phyloP scores from a whole-genome alignment of 2,797 vertebrate species.

The Yasuhikotakia modesta region DNA sequence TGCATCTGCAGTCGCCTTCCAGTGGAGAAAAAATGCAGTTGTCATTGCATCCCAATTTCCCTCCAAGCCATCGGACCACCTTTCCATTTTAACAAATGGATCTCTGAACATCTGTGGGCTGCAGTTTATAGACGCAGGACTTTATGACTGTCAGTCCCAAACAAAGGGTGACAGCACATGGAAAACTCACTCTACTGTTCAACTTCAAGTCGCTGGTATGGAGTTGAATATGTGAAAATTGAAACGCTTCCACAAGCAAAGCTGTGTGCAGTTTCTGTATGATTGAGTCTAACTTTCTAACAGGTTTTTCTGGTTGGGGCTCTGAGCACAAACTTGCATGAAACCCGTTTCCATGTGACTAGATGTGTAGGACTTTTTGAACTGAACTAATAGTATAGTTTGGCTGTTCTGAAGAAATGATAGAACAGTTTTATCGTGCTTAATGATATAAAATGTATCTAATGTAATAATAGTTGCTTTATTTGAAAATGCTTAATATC shows the following conservation, averaged over 20 bases:
- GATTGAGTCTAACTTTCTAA: slow-evolving; percentile 47
- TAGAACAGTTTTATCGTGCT: neutral
- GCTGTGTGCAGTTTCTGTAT: slow-evolving; percentile 13
- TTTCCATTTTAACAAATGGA: slow-evolving; percentile 71
- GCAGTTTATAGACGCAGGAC: slow-evolving; percentile 74
- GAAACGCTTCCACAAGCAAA: slow-evolving; percentile 19
- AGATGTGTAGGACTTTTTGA: slow-evolving; percentile 5
- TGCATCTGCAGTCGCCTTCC: slow-evolving; percentile 57
- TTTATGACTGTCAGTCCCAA: slow-evolving; percentile 79
- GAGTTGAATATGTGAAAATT: slow-evolving; percentile 2
- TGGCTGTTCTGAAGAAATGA: neutral
- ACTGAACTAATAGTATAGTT: neutral
- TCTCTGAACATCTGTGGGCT: slow-evolving; percentile 74
- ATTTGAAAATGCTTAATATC: neutral
- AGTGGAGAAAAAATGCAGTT: slow-evolving; percentile 76
- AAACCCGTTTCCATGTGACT: slow-evolving; percentile 7
- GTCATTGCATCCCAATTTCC: slow-evolving; percentile 19
- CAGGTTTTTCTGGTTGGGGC: slow-evolving; percentile 63
- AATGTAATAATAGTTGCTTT: neutral
- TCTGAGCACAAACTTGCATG: neutral
- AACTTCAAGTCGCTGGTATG: slow-evolving; percentile 82
- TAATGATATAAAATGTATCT: too few species aligned
- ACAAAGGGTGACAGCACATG: slow-evolving; percentile 22
- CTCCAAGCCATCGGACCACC: neutral
- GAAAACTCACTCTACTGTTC: slow-evolving; percentile 59